Conservation (phyloP, 2,797 vertebrate genomes). For the Pantherophis alleghaniensis region DNA sequence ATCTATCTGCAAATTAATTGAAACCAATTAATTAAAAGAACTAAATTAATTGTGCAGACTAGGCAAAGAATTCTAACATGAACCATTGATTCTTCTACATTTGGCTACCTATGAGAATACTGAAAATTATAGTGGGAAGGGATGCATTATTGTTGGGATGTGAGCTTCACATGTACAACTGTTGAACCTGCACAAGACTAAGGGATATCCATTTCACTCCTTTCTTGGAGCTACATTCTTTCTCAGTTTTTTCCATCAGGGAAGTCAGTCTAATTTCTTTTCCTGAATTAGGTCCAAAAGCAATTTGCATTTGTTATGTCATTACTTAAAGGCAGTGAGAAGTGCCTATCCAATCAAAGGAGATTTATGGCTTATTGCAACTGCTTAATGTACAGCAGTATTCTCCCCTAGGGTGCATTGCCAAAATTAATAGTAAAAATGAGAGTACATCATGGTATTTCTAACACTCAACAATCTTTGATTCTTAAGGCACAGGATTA, state of each 20-base stretch:
- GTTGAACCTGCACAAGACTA: neutral
- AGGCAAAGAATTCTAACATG: neutral
- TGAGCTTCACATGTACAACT: neutral
- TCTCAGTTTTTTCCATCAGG: neutral
- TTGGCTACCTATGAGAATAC: neutral
- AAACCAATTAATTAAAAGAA: neutral
- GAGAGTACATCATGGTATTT: slow-evolving; percentile 15
- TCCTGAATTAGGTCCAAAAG: slow-evolving; percentile 34
- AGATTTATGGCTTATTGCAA: slow-evolving; percentile 56
- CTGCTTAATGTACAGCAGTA: slow-evolving; percentile 46
- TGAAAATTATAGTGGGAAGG: neutral
- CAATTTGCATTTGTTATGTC: slow-evolving; percentile 60
- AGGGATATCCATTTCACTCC: neutral
- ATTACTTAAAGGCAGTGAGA: slow-evolving; percentile 51
- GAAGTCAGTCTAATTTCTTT: slow-evolving; percentile 39
- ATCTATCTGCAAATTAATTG: neutral
- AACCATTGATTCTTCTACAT: neutral
- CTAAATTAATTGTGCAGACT: neutral
- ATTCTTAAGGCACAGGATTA: slow-evolving; percentile 42
- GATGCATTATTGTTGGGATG: too few relatives aligned
- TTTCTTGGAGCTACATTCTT: neutral
- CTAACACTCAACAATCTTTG: slow-evolving; percentile 40
- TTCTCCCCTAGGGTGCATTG: slow-evolving; percentile 43
- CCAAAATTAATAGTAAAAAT: slow-evolving; percentile 56
- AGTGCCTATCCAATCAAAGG: slow-evolving; percentile 55